These are phyloP conservation scores for Pilophorus perplexus DNA, from an alignment of 2,888 invertebrate genomes.

Conservation along the genomic window DNA sequence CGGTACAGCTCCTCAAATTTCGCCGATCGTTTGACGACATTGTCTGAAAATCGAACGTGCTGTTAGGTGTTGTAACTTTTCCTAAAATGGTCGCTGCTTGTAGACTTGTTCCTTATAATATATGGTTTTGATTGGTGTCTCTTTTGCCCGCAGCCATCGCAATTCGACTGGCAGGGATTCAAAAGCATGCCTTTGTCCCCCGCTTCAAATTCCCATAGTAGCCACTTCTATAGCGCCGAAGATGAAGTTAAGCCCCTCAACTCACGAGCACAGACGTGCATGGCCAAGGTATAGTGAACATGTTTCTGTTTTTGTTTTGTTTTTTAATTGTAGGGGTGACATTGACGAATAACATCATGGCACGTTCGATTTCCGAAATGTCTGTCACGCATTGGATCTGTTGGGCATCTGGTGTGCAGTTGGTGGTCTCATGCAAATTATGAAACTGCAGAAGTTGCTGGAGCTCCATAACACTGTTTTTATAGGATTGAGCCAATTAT, in stretches of 20 bases:
- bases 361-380: slow-evolving; percentile 28
- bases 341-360: no score
- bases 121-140: no score
- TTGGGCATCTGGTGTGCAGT: no score
- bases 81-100: neutral
- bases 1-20: neutral
- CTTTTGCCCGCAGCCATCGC: slow-evolving; percentile 28
- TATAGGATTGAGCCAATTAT: no score
- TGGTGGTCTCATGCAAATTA: no score
- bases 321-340: no score
- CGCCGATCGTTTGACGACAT: neutral
- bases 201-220: slow-evolving; percentile 13
- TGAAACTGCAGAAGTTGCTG: no score
- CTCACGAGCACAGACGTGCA: slow-evolving; percentile 32
- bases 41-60: slow-evolving; percentile 23
- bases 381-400: no score
- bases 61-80: slow-evolving; percentile 25
- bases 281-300: slow-evolving; percentile 41
- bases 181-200: slow-evolving; percentile 34
- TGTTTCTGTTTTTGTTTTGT: no score
- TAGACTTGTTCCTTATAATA: neutral
- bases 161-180: slow-evolving; percentile 40
- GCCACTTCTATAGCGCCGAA: slow-evolving; percentile 34
- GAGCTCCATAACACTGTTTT: no score
- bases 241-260: slow-evolving; percentile 29